Evolutionary conservation across 2,888 invertebrate genomes (phyloP).

Genomic region (Euproctis similis): DNA sequence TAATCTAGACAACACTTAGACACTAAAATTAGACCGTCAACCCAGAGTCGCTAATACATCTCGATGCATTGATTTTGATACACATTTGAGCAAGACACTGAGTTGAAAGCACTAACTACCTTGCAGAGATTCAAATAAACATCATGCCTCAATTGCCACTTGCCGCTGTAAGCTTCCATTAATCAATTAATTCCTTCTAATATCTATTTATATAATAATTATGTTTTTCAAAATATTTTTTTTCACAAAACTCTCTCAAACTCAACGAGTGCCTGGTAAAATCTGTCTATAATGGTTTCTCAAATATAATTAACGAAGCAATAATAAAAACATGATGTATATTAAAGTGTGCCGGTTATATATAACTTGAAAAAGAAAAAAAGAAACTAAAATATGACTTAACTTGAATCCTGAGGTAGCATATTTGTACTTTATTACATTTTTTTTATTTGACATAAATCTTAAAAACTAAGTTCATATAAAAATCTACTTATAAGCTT

Average conservation of each 20-base stretch:
- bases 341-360: conserved; percentile 35
- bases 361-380: conserved; percentile 28
- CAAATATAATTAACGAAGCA: too few species aligned
- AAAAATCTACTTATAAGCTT: conserved; percentile 72
- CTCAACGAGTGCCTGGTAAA: too few species aligned
- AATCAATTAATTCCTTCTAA: conserved; percentile 12
- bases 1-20: conserved; percentile 69
- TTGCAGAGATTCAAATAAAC: conserved; percentile 68
- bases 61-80: conserved; percentile 34
- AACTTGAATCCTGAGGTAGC: conserved; percentile 75
- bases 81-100: conserved; percentile 46
- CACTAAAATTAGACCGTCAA: conserved; percentile 49
- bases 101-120: conserved; percentile 61
- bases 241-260: too few species aligned
- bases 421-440: conserved; percentile 68
- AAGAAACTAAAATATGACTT: too few species aligned
- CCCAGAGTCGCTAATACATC: conserved; percentile 32
- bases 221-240: too few species aligned
- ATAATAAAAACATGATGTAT: conserved; percentile 28
- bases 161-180: conserved; percentile 11
- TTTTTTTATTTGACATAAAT: conserved; percentile 45
- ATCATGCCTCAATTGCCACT: conserved; percentile 24
- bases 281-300: too few species aligned
- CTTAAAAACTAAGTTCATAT: conserved; percentile 64
- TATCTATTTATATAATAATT: conserved; percentile 21